Evolutionary conservation across 2,797 vertebrate genomes (phyloP).

Genomic region (Antennarius maculatus): DNA sequence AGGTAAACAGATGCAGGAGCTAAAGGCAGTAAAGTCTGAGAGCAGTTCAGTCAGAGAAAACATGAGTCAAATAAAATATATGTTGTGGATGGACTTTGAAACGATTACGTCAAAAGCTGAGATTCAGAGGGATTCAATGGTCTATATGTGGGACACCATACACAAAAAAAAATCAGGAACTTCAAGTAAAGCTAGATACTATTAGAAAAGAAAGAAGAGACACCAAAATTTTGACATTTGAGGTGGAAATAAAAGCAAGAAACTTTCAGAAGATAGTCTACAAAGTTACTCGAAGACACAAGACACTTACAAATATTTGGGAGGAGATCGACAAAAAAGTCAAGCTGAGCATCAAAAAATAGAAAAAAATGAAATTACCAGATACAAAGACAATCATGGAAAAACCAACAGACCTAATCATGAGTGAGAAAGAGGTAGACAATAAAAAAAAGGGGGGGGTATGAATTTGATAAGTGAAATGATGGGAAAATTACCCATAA

Average conservation of each 20-base stretch:
- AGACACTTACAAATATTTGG: constrained; percentile 46
- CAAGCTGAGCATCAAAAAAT: neutral
- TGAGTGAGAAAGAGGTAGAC: no score
- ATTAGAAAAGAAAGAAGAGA: constrained; percentile 65
- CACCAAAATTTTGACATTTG: constrained; percentile 63
- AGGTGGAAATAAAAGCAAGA: constrained; percentile 58
- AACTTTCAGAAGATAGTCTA: constrained; percentile 48
- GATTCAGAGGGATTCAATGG: constrained; percentile 43
- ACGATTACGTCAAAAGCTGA: constrained; percentile 2
- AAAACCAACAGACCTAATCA: no score
- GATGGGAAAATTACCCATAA: no score
- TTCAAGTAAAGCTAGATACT: constrained; percentile 47
- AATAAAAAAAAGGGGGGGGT: no score
- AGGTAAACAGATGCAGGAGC: constrained; percentile 13
- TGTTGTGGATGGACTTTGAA: constrained; percentile 17
- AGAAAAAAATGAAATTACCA: constrained; percentile 4
- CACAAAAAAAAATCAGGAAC: constrained; percentile 47
- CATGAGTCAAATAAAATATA: constrained; percentile 32
- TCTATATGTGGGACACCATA: constrained; percentile 24
- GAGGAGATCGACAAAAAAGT: constrained; percentile 24
- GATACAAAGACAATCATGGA: constrained; percentile 5
- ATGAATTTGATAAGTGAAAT: no score
- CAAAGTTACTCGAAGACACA: constrained; percentile 40
- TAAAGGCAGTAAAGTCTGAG: constrained; percentile 20
- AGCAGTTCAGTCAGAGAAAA: constrained; percentile 16